Evolutionary conservation across 1,140 invertebrate species (phyloP), one percentile per base, ranked within the genome.

Genomic region (Hyphantria cunea): DNA sequence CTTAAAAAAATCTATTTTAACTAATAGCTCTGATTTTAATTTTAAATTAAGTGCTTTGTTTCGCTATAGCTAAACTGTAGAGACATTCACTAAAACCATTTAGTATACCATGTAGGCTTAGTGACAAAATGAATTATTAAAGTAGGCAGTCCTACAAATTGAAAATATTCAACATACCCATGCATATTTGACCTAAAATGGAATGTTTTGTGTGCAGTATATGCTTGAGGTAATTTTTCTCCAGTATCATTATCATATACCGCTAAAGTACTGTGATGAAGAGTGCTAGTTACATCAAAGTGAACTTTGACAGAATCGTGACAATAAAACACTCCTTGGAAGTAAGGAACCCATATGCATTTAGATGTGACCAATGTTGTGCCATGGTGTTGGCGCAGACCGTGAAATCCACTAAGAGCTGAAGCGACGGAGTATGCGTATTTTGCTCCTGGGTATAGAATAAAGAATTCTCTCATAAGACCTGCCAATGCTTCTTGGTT

Each of bases 401-500:
- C 77, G 33, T 74, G 72, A 0, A 68, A 66, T 11, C 85, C 84
- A 17, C 75, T 75, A 0, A 89, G 58, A 6, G 81, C 86, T 12
- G 84, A 86, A 0, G 84, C 67, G 0, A 88, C 68, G 0, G 84
- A 88, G 33, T 86, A 89, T 0, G 86, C 81, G 0, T 55, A 64
- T 54, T 74, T 85, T 0, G 78, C 66, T 15, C 78, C 77, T 34
- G 86, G 86, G 39, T 66, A 88, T 74, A 86, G 76, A 7, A 8
- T 25, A 44, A 89, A 89, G 61, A 88, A 89, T 55, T 86, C 76
- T 37, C 86, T 88, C 85, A 89, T 88, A n/a, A 89, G 42, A 0
- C 62, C 70, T 31, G 84, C 79, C 14, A 89, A 33, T 2, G 71
- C 61, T 53, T 88, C 85, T 13, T 80, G 13, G 53, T 78, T 80